Evolutionary conservation across 2,888 invertebrate species (phyloP).

Genomic region (Dryococelus australis): DNA sequence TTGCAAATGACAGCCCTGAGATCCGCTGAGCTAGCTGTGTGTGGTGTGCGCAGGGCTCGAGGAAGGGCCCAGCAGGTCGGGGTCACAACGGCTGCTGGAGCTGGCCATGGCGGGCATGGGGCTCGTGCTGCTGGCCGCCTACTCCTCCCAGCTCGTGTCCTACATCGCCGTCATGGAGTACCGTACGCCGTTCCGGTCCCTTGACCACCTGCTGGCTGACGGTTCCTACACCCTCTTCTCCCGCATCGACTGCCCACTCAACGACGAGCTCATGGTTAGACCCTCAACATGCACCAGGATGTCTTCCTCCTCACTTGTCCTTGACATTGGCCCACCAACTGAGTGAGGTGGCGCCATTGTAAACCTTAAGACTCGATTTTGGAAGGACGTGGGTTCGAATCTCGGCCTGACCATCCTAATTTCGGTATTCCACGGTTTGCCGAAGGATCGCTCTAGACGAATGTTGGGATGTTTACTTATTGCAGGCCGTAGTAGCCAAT

Average conservation of each 20-base stretch:
- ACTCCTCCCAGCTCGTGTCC: not conserved
- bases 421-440: too few relatives aligned
- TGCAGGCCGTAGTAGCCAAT: too few relatives aligned
- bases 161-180: not conserved
- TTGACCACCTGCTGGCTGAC: not conserved
- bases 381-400: too few relatives aligned
- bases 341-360: too few relatives aligned
- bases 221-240: not conserved
- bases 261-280: not conserved
- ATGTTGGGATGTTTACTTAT: too few relatives aligned
- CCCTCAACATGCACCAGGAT: too few relatives aligned
- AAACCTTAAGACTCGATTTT: too few relatives aligned
- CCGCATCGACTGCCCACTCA: not conserved
- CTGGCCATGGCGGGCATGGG: not conserved
- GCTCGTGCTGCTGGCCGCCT: not conserved
- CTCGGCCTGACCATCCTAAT: too few relatives aligned
- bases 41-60: not conserved
- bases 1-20: too few relatives aligned
- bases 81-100: not conserved
- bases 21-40: not conserved
- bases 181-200: not conserved
- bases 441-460: too few relatives aligned
- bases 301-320: too few relatives aligned
- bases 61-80: not conserved
- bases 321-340: too few relatives aligned